Conservation (phyloP, 2,888 invertebrate species). For the Eudemis profundana region DNA sequence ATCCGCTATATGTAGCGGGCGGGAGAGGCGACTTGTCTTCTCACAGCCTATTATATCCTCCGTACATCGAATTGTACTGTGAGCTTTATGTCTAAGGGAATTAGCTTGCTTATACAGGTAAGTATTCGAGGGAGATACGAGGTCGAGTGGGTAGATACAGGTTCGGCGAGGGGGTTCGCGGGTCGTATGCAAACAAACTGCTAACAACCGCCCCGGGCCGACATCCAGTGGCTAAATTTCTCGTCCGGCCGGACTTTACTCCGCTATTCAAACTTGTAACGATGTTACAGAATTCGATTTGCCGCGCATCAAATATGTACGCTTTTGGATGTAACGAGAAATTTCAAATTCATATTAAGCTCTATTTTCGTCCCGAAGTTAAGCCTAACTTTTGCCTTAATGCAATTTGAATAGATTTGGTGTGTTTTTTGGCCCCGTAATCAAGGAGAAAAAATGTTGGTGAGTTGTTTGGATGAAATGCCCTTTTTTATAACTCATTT, state of each 20-base stretch:
- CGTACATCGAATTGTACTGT: background rate
- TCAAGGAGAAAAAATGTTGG: slow-evolving; percentile 14
- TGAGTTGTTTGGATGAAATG: slow-evolving; percentile 9
- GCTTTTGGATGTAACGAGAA: slow-evolving; percentile 35
- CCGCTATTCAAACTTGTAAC: slow-evolving; percentile 54
- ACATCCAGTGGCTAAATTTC: slow-evolving; percentile 48
- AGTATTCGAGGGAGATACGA: slow-evolving; percentile 1
- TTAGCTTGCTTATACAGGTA: background rate
- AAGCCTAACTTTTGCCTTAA: slow-evolving; percentile 29
- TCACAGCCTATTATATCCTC: background rate
- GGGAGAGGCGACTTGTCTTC: background rate
- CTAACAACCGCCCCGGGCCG: slow-evolving; percentile 51
- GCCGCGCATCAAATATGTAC: slow-evolving; percentile 46
- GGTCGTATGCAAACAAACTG: slow-evolving; percentile 66
- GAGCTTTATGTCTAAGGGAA: background rate
- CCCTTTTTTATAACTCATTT: slow-evolving; percentile 27
- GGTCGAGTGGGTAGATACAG: background rate
- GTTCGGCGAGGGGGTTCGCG: slow-evolving; percentile 34
- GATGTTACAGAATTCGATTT: slow-evolving; percentile 63
- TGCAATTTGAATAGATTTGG: slow-evolving; percentile 30
- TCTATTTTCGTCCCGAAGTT: slow-evolving; percentile 21
- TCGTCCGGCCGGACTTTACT: slow-evolving; percentile 55
- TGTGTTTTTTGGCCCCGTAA: slow-evolving; percentile 1
- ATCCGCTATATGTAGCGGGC: slow-evolving; percentile 23
- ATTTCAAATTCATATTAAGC: slow-evolving; percentile 39